phyloP scores from a whole-genome alignment of 1,140 invertebrate genomes.

The Aphaenogaster floridana region DNA sequence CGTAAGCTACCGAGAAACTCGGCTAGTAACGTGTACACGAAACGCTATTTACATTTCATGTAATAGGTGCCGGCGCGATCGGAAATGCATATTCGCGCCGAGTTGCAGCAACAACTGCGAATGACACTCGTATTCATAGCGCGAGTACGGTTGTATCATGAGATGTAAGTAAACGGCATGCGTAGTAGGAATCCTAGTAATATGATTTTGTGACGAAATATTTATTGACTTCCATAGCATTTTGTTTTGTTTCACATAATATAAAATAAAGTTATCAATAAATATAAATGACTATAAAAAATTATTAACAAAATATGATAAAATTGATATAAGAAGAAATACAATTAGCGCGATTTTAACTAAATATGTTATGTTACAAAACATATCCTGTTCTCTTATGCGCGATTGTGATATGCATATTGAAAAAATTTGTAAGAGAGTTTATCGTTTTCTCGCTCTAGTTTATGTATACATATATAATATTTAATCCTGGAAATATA shows the following conservation, averaged over 20 bases:
- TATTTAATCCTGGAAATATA: background rate
- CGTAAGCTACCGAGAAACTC: background rate
- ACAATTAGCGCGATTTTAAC: background rate
- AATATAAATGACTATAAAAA: background rate
- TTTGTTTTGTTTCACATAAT: background rate
- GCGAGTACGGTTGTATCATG: background rate
- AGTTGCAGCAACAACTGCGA: constrained; percentile 18
- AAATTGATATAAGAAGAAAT: constrained; percentile 3
- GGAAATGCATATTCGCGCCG: constrained; percentile 21
- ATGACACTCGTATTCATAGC: constrained; percentile 18
- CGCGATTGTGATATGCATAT: no score
- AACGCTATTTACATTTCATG: constrained; percentile 18
- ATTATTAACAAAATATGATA: background rate
- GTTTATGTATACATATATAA: background rate
- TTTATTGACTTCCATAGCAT: background rate
- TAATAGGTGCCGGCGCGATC: constrained; percentile 24
- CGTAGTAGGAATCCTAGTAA: background rate
- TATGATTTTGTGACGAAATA: background rate
- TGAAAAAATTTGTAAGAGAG: no score
- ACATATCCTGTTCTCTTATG: no score
- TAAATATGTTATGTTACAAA: no score
- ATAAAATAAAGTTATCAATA: background rate
- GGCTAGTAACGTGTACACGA: background rate
- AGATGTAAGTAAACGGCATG: background rate
- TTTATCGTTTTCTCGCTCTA: no score